A percentile compares a stretch with the other conserved stretches of the same genome.
Evolutionary conservation across 2,797 vertebrate species (phyloP).

Genomic region (Rhabdomys pumilio): DNA sequence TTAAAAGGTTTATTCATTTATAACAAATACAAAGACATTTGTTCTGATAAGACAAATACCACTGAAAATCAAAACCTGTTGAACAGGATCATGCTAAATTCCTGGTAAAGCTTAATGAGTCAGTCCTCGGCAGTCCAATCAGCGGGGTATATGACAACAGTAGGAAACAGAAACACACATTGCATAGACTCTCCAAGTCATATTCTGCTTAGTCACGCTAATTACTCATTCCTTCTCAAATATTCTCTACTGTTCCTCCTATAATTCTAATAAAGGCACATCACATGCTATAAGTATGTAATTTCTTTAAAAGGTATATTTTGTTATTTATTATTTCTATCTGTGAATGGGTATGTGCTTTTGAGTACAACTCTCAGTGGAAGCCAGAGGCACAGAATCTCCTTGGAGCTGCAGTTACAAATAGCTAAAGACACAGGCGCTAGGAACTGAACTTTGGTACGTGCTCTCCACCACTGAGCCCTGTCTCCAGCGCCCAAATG

Average conservation of each 20-base stretch:
- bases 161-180: slow-evolving; percentile 21
- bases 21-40: slow-evolving; percentile 59
- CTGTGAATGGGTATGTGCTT: not conserved
- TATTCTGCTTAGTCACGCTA: slow-evolving; percentile 75
- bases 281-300: slow-evolving; percentile 36
- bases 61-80: slow-evolving; percentile 74
- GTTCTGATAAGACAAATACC: slow-evolving; percentile 70
- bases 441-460: not conserved
- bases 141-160: slow-evolving; percentile 34
- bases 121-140: slow-evolving; percentile 66
- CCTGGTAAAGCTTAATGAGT: slow-evolving; percentile 73
- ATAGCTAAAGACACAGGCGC: not conserved
- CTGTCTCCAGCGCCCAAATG: not conserved
- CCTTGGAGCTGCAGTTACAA: not conserved
- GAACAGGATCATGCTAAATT: slow-evolving; percentile 71
- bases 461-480: not conserved
- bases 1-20: slow-evolving; percentile 60
- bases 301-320: not conserved
- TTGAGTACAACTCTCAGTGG: not conserved
- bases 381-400: not conserved
- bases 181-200: not conserved
- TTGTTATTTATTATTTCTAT: not conserved
- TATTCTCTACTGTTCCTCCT: slow-evolving; percentile 39
- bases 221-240: slow-evolving; percentile 73
- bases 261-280: slow-evolving; percentile 42